A percentile compares a stretch with the other conserved stretches of the same genome.
Evolutionary conservation across 1,140 invertebrate genomes (phyloP).

Genomic region (Gonioctena quinquepunctata): DNA sequence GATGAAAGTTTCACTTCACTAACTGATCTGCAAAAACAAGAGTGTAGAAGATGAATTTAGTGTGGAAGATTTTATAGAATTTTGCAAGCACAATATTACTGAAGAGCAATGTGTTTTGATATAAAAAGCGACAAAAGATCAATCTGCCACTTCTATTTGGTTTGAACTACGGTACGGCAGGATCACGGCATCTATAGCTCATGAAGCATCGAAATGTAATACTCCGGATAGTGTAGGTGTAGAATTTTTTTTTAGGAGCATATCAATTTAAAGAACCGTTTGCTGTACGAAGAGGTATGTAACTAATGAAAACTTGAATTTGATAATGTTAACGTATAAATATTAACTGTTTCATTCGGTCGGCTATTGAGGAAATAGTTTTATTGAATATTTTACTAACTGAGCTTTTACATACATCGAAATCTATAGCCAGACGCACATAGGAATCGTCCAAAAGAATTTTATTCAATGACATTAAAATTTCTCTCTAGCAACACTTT

Average conservation of each 20-base stretch:
- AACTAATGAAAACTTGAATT: neutral
- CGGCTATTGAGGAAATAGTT: too few species aligned
- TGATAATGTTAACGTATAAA: neutral
- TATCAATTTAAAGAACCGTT: neutral
- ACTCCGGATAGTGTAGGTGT: neutral
- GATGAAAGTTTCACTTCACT: too few species aligned
- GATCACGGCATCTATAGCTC: constrained; percentile 26
- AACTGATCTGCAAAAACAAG: constrained; percentile 1
- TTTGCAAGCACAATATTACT: neutral
- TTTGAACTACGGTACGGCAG: constrained; percentile 49
- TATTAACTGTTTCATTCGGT: too few species aligned
- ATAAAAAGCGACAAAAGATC: constrained; percentile 1
- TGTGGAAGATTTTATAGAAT: constrained; percentile 4
- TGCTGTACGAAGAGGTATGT: neutral
- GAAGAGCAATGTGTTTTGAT: constrained; percentile 30
- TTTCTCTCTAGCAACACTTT: too few species aligned
- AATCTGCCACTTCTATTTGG: constrained; percentile 36
- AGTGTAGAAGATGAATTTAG: neutral
- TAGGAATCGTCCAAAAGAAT: too few species aligned
- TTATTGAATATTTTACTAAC: too few species aligned
- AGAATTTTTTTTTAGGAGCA: neutral
- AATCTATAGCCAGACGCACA: too few species aligned
- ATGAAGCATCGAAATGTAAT: neutral
- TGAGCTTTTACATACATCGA: too few species aligned
- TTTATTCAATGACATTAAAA: too few species aligned